Evolutionary conservation across 2,888 invertebrate genomes (phyloP).

Genomic region (Lysandra coridon): DNA sequence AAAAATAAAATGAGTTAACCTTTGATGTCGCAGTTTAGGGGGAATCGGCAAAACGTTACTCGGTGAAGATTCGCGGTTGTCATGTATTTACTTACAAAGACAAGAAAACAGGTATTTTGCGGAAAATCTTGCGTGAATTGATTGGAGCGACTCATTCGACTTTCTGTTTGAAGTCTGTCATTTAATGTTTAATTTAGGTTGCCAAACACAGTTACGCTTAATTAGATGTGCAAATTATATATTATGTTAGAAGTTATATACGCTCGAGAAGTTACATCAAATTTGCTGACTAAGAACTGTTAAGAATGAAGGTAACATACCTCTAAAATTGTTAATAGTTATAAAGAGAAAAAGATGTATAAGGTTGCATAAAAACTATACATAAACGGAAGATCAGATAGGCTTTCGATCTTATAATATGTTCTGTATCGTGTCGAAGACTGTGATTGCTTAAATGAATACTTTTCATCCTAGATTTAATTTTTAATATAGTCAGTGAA

Average conservation of each 20-base stretch:
- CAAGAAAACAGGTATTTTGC: neutral
- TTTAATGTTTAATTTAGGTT: neutral
- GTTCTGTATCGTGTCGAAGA: no score
- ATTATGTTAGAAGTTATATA: neutral
- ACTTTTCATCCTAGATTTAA: no score
- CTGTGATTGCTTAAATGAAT: no score
- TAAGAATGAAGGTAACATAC: neutral
- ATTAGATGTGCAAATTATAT: neutral
- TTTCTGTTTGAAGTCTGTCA: neutral
- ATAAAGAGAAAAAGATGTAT: no score
- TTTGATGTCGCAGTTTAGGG: slow-evolving; percentile 18
- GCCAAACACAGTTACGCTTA: neutral
- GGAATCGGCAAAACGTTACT: slow-evolving; percentile 9
- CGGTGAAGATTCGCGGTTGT: neutral
- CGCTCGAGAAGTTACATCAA: neutral
- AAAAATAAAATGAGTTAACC: slow-evolving; percentile 20
- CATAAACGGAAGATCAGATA: no score
- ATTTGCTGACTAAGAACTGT: neutral
- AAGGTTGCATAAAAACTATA: no score
- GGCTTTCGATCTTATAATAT: no score
- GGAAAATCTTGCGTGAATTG: neutral
- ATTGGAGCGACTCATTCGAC: neutral
- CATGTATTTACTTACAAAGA: slow-evolving; percentile 3
- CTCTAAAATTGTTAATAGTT: no score
- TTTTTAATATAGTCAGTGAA: no score